phyloP scores from a whole-genome alignment of 1,140 invertebrate species.

The Ips typographus region DNA sequence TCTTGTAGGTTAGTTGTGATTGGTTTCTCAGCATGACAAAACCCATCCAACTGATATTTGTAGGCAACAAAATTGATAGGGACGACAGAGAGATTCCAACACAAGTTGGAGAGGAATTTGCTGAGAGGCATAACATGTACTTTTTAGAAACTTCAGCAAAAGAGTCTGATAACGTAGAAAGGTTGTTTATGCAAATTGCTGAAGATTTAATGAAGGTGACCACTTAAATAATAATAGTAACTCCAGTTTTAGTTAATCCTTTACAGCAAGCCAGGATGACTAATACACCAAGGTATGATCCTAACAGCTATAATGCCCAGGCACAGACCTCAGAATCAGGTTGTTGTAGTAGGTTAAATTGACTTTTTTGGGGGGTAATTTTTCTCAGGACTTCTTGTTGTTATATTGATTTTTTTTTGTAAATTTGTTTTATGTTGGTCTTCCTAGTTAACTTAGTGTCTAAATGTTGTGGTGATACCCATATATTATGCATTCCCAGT shows the following conservation, averaged over 20 bases:
- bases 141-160: conserved; percentile 98
- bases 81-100: conserved; percentile 93
- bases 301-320: conserved; percentile 67
- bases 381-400: too few relatives aligned
- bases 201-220: conserved; percentile 81
- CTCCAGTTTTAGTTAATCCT: neutral
- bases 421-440: too few relatives aligned
- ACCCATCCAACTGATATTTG: conserved; percentile 50
- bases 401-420: too few relatives aligned
- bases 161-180: conserved; percentile 96
- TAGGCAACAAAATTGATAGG: conserved; percentile 92
- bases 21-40: conserved; percentile 62
- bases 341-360: conserved; percentile 59
- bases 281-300: conserved; percentile 74
- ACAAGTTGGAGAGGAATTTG: conserved; percentile 94
- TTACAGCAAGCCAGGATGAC: conserved; percentile 74
- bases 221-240: neutral
- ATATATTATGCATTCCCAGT: too few relatives aligned
- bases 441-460: too few relatives aligned
- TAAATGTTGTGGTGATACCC: too few relatives aligned
- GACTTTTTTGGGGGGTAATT: neutral
- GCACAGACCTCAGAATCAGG: conserved; percentile 66
- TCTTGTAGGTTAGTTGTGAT: conserved; percentile 61
- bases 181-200: conserved; percentile 94
- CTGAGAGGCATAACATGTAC: conserved; percentile 93